These are phyloP conservation scores for Chionoecetes opilio DNA, from an alignment of 1,140 invertebrate genomes.

Conservation along the genomic window DNA sequence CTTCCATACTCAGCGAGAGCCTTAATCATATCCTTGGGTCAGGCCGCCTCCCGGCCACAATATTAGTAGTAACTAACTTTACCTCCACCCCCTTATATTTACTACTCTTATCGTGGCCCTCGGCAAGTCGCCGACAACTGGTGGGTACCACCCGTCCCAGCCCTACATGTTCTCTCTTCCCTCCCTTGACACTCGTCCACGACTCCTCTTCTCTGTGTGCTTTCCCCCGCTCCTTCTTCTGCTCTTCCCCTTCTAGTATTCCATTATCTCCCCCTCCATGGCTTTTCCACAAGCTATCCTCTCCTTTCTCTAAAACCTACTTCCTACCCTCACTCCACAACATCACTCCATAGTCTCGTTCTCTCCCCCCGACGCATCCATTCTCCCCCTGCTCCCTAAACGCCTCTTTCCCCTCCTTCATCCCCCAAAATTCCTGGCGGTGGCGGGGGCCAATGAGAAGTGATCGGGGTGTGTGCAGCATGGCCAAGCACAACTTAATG, in stretches of 20 bases:
- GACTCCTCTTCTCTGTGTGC: neutral
- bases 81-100: constrained; percentile 31
- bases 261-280: constrained; percentile 18
- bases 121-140: constrained; percentile 19
- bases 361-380: neutral
- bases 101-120: constrained; percentile 37
- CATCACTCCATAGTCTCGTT: neutral
- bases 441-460: constrained; percentile 59
- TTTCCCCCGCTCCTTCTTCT: neutral
- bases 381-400: neutral
- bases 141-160: constrained; percentile 43
- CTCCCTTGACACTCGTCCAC: neutral
- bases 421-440: neutral
- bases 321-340: neutral
- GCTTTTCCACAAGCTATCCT: neutral
- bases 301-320: neutral
- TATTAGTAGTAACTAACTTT: constrained; percentile 15
- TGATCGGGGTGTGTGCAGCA: constrained; percentile 60
- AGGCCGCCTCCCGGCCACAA: constrained; percentile 12
- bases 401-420: neutral
- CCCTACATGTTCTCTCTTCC: constrained; percentile 37
- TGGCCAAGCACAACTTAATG: constrained; percentile 65
- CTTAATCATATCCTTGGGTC: constrained; percentile 17
- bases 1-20: neutral
- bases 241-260: constrained; percentile 19